Conservation (phyloP, 2,888 invertebrate genomes). For the Lochmaea crataegi region DNA sequence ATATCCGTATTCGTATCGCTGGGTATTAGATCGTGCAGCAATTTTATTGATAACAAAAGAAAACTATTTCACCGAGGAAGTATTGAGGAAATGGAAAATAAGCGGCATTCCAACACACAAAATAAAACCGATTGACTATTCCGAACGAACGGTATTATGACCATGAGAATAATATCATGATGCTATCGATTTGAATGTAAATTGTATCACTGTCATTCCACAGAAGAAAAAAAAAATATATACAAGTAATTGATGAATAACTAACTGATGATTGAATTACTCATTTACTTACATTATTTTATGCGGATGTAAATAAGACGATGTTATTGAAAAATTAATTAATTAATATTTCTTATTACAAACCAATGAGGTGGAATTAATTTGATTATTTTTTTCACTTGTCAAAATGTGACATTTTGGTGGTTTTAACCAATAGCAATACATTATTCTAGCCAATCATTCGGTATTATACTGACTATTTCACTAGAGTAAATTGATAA, state of each 20-base stretch:
- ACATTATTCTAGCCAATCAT: no score
- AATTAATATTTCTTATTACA: neutral
- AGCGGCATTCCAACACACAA: conserved; percentile 18
- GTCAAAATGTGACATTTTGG: no score
- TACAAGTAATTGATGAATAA: neutral
- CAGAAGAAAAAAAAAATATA: neutral
- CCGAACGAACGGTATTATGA: conserved; percentile 18
- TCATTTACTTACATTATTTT: neutral
- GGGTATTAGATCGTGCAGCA: conserved; percentile 2
- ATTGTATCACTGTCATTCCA: conserved; percentile 9
- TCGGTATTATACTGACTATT: no score
- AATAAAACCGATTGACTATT: conserved; percentile 10
- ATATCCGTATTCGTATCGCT: neutral
- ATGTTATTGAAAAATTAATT: neutral
- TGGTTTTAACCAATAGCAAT: no score
- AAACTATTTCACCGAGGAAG: conserved; percentile 11
- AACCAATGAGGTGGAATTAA: neutral
- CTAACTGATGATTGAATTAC: neutral
- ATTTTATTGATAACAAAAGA: conserved; percentile 2
- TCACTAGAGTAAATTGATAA: no score
- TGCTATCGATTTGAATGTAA: conserved; percentile 18
- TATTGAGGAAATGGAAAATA: conserved; percentile 16
- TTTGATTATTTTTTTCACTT: no score
- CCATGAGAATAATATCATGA: conserved; percentile 25
- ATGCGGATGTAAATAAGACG: neutral